Conservation (phyloP, 2,888 invertebrate genomes). For the Mythimna pallens region DNA sequence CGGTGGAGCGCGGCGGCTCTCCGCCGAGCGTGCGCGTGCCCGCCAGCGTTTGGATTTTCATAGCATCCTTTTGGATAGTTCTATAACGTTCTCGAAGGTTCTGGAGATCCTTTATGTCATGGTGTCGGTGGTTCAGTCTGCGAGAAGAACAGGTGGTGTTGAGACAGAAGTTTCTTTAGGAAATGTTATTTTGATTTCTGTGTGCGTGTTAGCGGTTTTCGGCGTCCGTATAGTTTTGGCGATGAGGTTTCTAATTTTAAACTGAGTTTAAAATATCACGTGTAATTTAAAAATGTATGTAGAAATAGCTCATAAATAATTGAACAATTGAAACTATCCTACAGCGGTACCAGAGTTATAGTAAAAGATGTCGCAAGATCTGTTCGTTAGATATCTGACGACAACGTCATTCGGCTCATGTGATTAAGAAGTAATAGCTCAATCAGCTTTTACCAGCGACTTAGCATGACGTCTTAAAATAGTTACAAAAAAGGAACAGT, state of each 20-base stretch:
- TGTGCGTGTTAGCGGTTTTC: conserved; percentile 2
- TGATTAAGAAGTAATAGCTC: not conserved
- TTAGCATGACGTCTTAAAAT: too few relatives aligned
- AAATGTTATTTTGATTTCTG: not conserved
- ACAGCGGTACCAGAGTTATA: too few relatives aligned
- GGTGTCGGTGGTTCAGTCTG: conserved; percentile 20
- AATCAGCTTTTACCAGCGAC: too few relatives aligned
- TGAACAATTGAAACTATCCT: not conserved
- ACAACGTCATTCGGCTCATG: not conserved
- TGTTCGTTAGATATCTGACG: not conserved
- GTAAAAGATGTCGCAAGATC: not conserved
- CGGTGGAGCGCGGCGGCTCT: conserved; percentile 91
- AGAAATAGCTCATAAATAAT: not conserved
- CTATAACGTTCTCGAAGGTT: conserved; percentile 19
- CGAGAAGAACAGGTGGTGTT: conserved; percentile 22
- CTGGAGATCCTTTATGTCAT: conserved; percentile 3
- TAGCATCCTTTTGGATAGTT: conserved; percentile 47
- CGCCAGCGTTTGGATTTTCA: conserved; percentile 74
- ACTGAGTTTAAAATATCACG: too few relatives aligned
- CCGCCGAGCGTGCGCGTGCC: conserved; percentile 82
- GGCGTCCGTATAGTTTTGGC: conserved; percentile 21
- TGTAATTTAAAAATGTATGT: too few relatives aligned
- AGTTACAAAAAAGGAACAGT: too few relatives aligned
- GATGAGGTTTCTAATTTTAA: conserved; percentile 26
- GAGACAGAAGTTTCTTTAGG: not conserved